Conservation (phyloP, 2,113 vertebrate species). For the Leucoraja erinaceus region DNA sequence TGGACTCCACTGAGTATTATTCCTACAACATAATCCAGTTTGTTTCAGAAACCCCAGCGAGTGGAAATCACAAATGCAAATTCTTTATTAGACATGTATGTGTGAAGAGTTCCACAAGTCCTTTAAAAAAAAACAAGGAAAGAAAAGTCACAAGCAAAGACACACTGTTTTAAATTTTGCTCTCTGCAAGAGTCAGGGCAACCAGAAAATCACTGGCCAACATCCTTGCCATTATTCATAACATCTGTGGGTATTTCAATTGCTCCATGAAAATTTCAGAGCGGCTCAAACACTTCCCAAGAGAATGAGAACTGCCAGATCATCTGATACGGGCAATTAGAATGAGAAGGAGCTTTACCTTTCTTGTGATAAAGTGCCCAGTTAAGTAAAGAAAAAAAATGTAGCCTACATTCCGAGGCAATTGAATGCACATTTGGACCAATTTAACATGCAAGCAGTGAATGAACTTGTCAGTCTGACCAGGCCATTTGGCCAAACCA, state of each 20-base stretch:
- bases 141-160: slow-evolving; percentile 2
- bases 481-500: slow-evolving; percentile 36
- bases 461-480: slow-evolving; percentile 37
- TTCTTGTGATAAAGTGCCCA: slow-evolving; percentile 36
- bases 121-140: neutral
- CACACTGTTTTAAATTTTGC: neutral
- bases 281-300: slow-evolving; percentile 37
- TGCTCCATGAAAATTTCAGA: slow-evolving; percentile 34
- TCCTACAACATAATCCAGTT: neutral
- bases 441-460: slow-evolving; percentile 36
- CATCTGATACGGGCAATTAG: slow-evolving; percentile 39
- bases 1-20: neutral
- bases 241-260: slow-evolving; percentile 39
- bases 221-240: slow-evolving; percentile 36
- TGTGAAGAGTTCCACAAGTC: neutral
- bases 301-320: slow-evolving; percentile 35
- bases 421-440: slow-evolving; percentile 38
- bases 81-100: neutral
- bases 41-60: neutral
- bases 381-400: slow-evolving; percentile 30
- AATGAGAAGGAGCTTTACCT: slow-evolving; percentile 37
- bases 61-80: neutral
- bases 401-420: slow-evolving; percentile 30
- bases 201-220: slow-evolving; percentile 32
- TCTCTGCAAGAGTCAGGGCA: slow-evolving; percentile 26